Base-by-base conservation (phyloP, 2,797 vertebrate genomes). In the Trachurus trachurus region DNA sequence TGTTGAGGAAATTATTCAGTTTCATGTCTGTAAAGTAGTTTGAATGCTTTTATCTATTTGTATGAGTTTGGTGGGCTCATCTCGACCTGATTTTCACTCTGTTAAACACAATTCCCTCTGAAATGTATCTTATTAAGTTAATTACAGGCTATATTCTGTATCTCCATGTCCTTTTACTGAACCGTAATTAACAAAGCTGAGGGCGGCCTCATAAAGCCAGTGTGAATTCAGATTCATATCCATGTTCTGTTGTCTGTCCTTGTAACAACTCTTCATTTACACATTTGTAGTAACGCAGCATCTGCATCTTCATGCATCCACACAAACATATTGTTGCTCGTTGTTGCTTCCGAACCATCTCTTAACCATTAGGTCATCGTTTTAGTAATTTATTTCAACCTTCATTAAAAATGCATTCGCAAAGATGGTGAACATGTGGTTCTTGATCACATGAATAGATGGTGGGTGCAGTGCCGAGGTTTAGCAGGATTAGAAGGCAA, bases 401-500 rank as follows among this genome's bases (percentile, higher is more conserved):
- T 57, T 12, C 26, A 65, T 64, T n/a, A 17, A 11, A 50, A 37
- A 29, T 69, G 34, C 29, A 59, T 53, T 44, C 16, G 11, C n/a
- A 31, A 1, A 17, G 6, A 56, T 6, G 1, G 10, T 59, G 8
- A 29, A 44, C 34, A 1, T 50, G 22, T 63, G 31, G 15, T 26
- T 67, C 16, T 42, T 31, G 21, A 58, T 61, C 29, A 39, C 11
- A 65, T 58, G 17, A 76, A 69, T 9, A 59, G 34, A 57, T 17
- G 4, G n/a, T n/a, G 9, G 62, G 2, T 29, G n/a, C 1, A 50
- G 49, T 40, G 22, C 39, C 50, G 31, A 65, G 64, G 29, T 50
- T 56, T 7, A 19, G 34, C 7, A n/a, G 31, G 66, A 75, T 82
- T 80, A 44, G 78, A 76, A 44, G 34, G 31, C 19, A 59, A 74